phyloP scores from a whole-genome alignment of 1,140 invertebrate species.

The Augochlora pura region DNA sequence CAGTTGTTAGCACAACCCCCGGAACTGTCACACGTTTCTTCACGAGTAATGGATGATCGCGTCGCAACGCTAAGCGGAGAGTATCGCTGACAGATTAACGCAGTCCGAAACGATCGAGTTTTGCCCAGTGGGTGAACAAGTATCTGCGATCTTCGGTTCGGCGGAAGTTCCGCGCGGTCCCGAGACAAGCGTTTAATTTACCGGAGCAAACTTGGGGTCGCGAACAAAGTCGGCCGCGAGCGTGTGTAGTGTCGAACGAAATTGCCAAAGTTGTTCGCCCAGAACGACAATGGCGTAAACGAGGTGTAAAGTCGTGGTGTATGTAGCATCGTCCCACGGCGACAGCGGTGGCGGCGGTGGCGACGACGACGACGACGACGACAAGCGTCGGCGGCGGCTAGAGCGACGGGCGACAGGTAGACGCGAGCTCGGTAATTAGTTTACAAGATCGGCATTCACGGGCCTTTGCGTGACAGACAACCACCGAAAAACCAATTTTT shows the following conservation, averaged over 20 bases:
- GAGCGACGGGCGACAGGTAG: not conserved
- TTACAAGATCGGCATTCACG: constrained; percentile 32
- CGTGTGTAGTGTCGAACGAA: constrained; percentile 57
- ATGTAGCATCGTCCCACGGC: constrained; percentile 11
- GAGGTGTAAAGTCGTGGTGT: constrained; percentile 60
- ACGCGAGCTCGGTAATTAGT: constrained; percentile 35
- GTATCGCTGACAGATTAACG: not conserved
- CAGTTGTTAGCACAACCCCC: no score
- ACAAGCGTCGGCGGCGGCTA: not conserved
- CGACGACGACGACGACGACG: not conserved
- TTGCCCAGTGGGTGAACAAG: not conserved
- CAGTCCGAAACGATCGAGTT: not conserved
- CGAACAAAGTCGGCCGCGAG: constrained; percentile 34
- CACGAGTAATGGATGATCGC: no score
- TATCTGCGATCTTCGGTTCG: not conserved
- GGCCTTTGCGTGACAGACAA: not conserved
- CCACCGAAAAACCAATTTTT: constrained; percentile 9
- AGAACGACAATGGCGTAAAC: constrained; percentile 68
- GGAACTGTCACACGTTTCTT: no score
- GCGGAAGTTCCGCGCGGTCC: constrained; percentile 9
- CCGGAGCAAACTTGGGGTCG: constrained; percentile 45
- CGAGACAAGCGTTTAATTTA: constrained; percentile 60
- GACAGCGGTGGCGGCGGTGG: not conserved
- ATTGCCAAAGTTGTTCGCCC: constrained; percentile 68
- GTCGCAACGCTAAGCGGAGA: no score